Evolutionary conservation across 2,888 invertebrate genomes (phyloP), one percentile per base, ranked within the genome.

Genomic region (Phalera bucephala): DNA sequence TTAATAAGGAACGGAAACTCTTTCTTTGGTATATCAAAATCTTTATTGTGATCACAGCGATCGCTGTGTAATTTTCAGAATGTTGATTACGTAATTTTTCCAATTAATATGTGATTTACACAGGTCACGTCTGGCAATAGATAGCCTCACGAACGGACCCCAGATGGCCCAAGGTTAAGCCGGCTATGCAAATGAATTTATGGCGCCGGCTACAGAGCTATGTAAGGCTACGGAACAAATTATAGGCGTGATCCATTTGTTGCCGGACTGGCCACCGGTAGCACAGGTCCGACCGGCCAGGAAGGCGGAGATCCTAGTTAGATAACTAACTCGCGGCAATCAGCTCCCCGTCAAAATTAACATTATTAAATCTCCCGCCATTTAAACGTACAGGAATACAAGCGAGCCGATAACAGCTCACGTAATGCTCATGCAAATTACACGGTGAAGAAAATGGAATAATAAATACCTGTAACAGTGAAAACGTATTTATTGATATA

Each of bases 181-280:
- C 40, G 41, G 53, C 55, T 67, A 72, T 72, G 69, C 53, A 63
- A 68, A 72, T 68, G 59, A 42, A 46, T 28, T 37, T 48, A 34
- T 41, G 36, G 37, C 36, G 44, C 33, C 42, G 40, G 40, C 39
- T 48, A 52, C 33, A 41, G 52, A 47, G 45, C 51, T 57, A 52
- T 48, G 51, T 47, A 48, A 52, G 45, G 40, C 55, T 40, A 41
- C 44, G 52, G 51, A 59, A 59, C 58, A 27, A 65, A 72, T 73
- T 74, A 68, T 64, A 53, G 54, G 36, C 43, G 53, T 44, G 46
- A 62, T 52, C 51, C 39, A 57, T 61, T 67, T 52, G 44, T 52
- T 51, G 57, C 53, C 44, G 40, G 56, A 47, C 52, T 33, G 33
- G 43, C 36, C 39, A 58, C 64, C 51, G 53, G 63, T 52, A 50